Percentiles rank a stretch among this genome's conserved stretches.
phyloP scores from a whole-genome alignment of 2,797 vertebrate species.

The Semotilus atromaculatus region DNA sequence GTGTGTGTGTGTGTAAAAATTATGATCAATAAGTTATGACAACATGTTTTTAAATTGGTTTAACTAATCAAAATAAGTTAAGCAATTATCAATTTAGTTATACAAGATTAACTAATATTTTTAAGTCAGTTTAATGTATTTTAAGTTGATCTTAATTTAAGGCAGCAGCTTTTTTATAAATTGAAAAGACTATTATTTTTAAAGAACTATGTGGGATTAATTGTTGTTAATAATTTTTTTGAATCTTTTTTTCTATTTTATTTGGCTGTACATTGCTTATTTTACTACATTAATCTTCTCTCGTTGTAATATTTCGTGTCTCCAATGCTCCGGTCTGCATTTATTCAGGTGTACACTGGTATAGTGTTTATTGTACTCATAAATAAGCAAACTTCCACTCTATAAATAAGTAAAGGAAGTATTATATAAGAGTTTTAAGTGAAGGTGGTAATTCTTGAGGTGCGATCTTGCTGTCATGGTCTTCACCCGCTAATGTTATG shows the following conservation, averaged over 20 bases:
- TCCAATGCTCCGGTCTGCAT: not conserved
- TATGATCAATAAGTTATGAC: too few species aligned
- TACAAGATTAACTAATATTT: too few species aligned
- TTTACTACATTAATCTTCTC: not conserved
- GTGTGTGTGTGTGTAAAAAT: not conserved
- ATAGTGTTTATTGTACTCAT: not conserved
- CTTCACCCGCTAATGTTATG: constrained; percentile 21
- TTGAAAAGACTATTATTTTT: not conserved
- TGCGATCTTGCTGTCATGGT: constrained; percentile 20
- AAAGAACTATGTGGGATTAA: not conserved
- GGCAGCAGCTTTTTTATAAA: too few species aligned
- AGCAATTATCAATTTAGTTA: too few species aligned
- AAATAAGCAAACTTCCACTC: constrained; percentile 9
- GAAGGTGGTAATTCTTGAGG: constrained; percentile 24
- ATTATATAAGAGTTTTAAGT: constrained; percentile 27
- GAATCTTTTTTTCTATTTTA: not conserved
- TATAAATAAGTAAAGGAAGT: not conserved
- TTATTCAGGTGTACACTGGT: not conserved
- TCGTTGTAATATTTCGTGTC: not conserved
- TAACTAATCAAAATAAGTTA: too few species aligned
- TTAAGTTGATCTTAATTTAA: too few species aligned
- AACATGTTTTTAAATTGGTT: too few species aligned
- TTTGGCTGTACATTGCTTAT: not conserved
- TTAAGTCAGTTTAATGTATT: too few species aligned
- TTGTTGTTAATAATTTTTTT: too few species aligned